A percentile compares a stretch with the other conserved stretches of the same genome.
These are phyloP conservation scores for Geodia barretti DNA, from an alignment of 37 sponge, comb jelly and placozoan species.

Conservation along the genomic window DNA sequence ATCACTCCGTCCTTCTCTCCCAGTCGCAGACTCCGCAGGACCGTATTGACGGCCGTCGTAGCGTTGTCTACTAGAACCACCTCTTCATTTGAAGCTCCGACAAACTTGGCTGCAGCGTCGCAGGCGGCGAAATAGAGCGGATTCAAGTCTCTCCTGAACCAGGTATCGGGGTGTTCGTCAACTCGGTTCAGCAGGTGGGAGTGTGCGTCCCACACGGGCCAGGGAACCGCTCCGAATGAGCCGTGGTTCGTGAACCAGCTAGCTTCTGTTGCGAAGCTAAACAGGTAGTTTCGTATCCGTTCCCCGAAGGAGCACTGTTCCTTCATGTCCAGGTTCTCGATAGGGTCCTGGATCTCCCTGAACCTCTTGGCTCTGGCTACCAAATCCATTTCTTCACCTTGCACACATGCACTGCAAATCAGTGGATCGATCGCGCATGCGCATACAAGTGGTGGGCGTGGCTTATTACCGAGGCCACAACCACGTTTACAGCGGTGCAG, in stretches of 20 bases:
- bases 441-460: no score
- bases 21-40: slow-evolving; percentile 29
- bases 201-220: slow-evolving; percentile 16
- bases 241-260: slow-evolving; percentile 57
- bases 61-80: slow-evolving; percentile 66
- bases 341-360: no score
- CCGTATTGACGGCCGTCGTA: slow-evolving; percentile 37
- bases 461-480: no score
- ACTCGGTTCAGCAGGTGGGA: slow-evolving; percentile 1
- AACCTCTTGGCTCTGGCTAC: no score
- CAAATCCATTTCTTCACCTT: no score
- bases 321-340: no score
- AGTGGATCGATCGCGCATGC: no score
- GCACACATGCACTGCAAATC: no score
- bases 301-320: slow-evolving; percentile 29
- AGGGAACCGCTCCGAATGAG: slow-evolving; percentile 61
- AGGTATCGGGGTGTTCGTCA: slow-evolving; percentile 42
- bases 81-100: slow-evolving; percentile 11
- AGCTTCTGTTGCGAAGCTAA: slow-evolving; percentile 16
- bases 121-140: neutral
- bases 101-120: slow-evolving; percentile 27
- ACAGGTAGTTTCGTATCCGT: slow-evolving; percentile 11
- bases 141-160: slow-evolving; percentile 26
- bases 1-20: slow-evolving; percentile 29
- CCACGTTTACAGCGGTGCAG: no score